phyloP scores from a whole-genome alignment of 2,888 invertebrate genomes.

The Helleia helle region DNA sequence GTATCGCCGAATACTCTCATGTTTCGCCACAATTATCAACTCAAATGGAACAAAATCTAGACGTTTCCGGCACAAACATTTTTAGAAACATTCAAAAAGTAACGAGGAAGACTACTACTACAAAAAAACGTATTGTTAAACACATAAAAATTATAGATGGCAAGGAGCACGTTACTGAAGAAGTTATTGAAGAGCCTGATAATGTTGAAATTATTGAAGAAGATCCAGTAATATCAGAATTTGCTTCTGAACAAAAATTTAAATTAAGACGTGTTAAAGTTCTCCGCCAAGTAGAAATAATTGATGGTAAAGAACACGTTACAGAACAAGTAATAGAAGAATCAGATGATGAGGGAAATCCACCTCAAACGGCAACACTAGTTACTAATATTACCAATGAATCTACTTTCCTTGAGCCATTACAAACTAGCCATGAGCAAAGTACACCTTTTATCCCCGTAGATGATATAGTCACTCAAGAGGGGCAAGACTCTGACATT shows the following conservation, averaged over 20 bases:
- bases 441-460: too few relatives aligned
- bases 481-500: too few relatives aligned
- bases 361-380: slow-evolving; percentile 40
- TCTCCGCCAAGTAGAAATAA: slow-evolving; percentile 56
- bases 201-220: slow-evolving; percentile 23
- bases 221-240: slow-evolving; percentile 39
- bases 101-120: slow-evolving; percentile 12
- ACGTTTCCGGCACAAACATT: neutral
- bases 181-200: slow-evolving; percentile 82
- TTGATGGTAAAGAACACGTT: slow-evolving; percentile 27
- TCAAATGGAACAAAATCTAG: neutral
- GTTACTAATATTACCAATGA: slow-evolving; percentile 40
- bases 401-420: slow-evolving; percentile 23
- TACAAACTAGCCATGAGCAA: too few relatives aligned
- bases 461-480: too few relatives aligned
- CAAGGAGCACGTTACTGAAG: slow-evolving; percentile 83
- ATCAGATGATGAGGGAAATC: slow-evolving; percentile 48
- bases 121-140: slow-evolving; percentile 38
- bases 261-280: slow-evolving; percentile 68
- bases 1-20: too few relatives aligned
- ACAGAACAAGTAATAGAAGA: slow-evolving; percentile 81
- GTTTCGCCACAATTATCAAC: neutral
- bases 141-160: slow-evolving; percentile 82
- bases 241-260: slow-evolving; percentile 33
- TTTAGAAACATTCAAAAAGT: slow-evolving; percentile 1